phyloP scores from a whole-genome alignment of 1,140 invertebrate species.

The Drosophila bocki region DNA sequence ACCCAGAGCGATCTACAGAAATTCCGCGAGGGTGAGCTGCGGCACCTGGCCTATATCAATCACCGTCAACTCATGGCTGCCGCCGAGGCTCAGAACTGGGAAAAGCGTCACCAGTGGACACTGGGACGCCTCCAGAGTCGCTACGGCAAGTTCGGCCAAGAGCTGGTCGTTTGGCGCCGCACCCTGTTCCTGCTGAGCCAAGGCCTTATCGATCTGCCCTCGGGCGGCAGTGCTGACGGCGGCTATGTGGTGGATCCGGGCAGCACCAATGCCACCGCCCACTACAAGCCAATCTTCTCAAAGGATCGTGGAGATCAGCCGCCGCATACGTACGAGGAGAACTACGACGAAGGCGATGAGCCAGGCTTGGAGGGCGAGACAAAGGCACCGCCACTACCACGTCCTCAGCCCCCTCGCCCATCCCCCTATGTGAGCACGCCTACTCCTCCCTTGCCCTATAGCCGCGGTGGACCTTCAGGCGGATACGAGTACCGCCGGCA shows the following conservation, averaged over 20 bases:
- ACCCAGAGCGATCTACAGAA: conserved; percentile 67
- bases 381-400: conserved; percentile 7
- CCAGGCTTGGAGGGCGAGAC: conserved; percentile 71
- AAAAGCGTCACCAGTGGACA: conserved; percentile 52
- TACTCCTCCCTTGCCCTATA: conserved; percentile 50
- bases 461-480: neutral
- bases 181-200: conserved; percentile 69
- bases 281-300: conserved; percentile 60
- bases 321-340: conserved; percentile 72
- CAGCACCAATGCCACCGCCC: conserved; percentile 67
- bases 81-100: conserved; percentile 52
- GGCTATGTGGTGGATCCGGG: conserved; percentile 56
- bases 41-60: conserved; percentile 59
- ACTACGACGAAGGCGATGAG: conserved; percentile 61
- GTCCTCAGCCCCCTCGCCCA: conserved; percentile 8
- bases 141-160: conserved; percentile 53
- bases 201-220: conserved; percentile 65
- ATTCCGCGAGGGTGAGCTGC: conserved; percentile 76
- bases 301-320: conserved; percentile 83
- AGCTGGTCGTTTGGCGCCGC: conserved; percentile 71
- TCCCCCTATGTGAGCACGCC: conserved; percentile 39
- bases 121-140: conserved; percentile 48
- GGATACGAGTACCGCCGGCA: conserved; percentile 67
- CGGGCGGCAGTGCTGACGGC: conserved; percentile 28
- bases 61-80: conserved; percentile 57